Evolutionary conservation across 2,797 vertebrate genomes (phyloP), one percentile per base, ranked within the genome.

Genomic region (Phrynocephalus guinanensis): DNA sequence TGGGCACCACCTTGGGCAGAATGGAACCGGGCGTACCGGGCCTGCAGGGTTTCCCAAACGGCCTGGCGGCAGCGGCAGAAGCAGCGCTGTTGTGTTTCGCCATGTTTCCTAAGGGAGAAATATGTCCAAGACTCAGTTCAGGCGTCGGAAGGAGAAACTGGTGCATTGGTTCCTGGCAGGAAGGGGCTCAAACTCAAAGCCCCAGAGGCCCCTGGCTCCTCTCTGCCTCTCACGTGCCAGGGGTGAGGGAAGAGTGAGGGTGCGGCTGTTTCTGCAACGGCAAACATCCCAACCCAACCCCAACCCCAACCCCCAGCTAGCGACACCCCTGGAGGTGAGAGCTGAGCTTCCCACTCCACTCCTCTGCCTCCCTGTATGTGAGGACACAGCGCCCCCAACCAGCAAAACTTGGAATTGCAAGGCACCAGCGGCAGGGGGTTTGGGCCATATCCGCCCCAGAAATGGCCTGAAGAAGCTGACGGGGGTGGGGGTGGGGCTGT

Each of bases 1-100:
- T 99, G 0, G 99, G 99, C 11, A 99, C 98, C 18, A 99, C 97
- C 96, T 99, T 99, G 86, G 97, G 94, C 93, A 97, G 97, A 26
- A 97, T 90, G 1, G 97, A 98, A 70, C 97, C 98, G 79, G 94
- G 71, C 2, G 84, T 87, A 78, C 75, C 95, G 87, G 92, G 11
- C 93, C 88, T 90, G 86, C 97, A 95, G 0, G 85, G 38, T 96
- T 95, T 99, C 28, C 95, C 97, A 91, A 97, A 97, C 60, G 96
- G 96, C 95, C 96, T 97, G 88, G 94, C 97, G 88, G 94, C 95
- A 72, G 97, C 95, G 38, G 38, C 38, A 44, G 38, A 0, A 38
- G 38, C 38, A 4, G 38, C 38, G 93, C 95, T 95, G 26, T 89
- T 97, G 94, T 96, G 95, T 93, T 95, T 96, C 0, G 93, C 80